These are phyloP conservation scores for Hemichromis elongatus DNA, from an alignment of 2,113 vertebrate genomes.

Conservation along the genomic window DNA sequence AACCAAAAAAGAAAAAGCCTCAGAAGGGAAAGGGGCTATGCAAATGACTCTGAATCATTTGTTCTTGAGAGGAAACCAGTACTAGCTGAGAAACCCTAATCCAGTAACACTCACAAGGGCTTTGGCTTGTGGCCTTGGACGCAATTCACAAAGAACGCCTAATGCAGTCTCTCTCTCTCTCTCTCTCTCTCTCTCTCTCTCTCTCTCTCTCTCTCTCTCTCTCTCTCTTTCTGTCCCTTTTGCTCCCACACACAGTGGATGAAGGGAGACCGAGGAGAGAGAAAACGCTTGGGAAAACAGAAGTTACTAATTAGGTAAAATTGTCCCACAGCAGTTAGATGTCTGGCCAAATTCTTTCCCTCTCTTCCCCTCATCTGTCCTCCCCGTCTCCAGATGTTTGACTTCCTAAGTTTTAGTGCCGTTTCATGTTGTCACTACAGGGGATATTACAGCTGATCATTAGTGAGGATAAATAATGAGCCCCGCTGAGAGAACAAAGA, in stretches of 20 bases:
- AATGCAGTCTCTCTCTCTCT: slow-evolving; percentile 9
- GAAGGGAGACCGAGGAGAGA: neutral
- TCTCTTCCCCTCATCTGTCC: slow-evolving; percentile 22
- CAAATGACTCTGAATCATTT: slow-evolving; percentile 13
- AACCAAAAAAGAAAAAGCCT: neutral
- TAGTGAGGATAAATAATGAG: slow-evolving; percentile 50
- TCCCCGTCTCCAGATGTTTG: slow-evolving; percentile 61
- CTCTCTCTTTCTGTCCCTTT: neutral
- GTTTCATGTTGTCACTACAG: slow-evolving; percentile 55
- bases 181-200: neutral
- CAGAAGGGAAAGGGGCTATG: slow-evolving; percentile 40
- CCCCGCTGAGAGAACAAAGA: slow-evolving; percentile 26
- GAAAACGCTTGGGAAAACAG: slow-evolving; percentile 57
- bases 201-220: neutral
- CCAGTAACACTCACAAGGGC: slow-evolving; percentile 7
- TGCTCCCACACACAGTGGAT: neutral
- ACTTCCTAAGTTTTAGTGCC: slow-evolving; percentile 57
- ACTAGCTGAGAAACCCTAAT: neutral
- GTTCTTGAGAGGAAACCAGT: slow-evolving; percentile 35
- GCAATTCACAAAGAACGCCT: slow-evolving; percentile 27
- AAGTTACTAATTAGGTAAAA: slow-evolving; percentile 66
- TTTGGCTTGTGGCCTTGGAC: slow-evolving; percentile 33
- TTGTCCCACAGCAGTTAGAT: slow-evolving; percentile 49
- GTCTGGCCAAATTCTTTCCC: slow-evolving; percentile 50
- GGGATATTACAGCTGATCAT: slow-evolving; percentile 35